Base-by-base conservation (phyloP, 2,797 vertebrate species). In the Scleropages formosus region DNA sequence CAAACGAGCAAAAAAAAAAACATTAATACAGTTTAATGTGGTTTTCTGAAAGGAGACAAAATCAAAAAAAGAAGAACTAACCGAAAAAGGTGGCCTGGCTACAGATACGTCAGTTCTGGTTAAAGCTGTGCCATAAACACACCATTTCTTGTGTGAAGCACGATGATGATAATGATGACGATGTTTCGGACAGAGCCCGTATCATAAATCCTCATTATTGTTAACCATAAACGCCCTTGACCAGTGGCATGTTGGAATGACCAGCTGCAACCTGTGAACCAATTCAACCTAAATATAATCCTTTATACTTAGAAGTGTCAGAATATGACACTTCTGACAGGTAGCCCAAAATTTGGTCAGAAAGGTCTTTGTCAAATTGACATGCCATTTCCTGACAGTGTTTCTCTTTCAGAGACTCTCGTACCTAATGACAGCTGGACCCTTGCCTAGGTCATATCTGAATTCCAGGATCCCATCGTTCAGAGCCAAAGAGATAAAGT, bases 401-500 rank as follows among this genome's bases (percentile, higher is more conserved):
- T 53, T n/a, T 9, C 68, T 9, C 24, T 20, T 1, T 8, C 26
- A 20, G 15, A 8, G 15, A 27, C 27, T 39, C 11, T 44, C 81
- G 79, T 81, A 98, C 97, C 94, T 96, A 91, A 99, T 97, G 75
- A 95, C 91, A 0, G 97, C 97, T 0, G 94, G 92, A 18, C 98
- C 98, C 75, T 98, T 99, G 82, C 98, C 98, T 80, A 99, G 90
- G 85, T 99, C 98, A 0, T 98, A 99, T 88, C 97, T 91, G 85
- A 96, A 99, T 88, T 99, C 98, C 84, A 99, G 89, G 85, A 92
- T 88, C 0, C 93, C 93, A 0, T 94, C 82, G 0, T 87, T 94
- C 66, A 99, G 84, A 0, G 95, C 92, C 84, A 99, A 88, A 0
- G 96, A 98, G 79, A 99, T 94, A 10, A 99, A 99, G 88, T 99